Percentiles rank a stretch among this genome's conserved stretches.
Evolutionary conservation across 2,888 invertebrate species (phyloP).

Genomic region (Entomobrya proxima): DNA sequence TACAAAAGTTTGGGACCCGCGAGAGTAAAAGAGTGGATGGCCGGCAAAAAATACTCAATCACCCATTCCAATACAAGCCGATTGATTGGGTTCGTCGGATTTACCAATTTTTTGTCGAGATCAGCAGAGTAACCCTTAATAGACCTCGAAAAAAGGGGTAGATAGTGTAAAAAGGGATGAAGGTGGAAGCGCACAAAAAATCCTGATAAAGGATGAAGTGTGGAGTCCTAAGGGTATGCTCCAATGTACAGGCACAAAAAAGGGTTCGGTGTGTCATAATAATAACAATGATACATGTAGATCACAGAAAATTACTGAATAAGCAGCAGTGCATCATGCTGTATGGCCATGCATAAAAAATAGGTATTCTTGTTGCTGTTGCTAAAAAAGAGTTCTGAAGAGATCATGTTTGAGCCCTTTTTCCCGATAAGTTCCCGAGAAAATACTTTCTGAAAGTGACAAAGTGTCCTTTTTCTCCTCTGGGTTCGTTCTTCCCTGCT

Average conservation of each 20-base stretch:
- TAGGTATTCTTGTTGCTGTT: conserved; percentile 17
- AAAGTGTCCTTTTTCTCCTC: conserved; percentile 52
- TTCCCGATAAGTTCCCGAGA: conserved; percentile 30
- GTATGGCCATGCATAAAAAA: conserved; percentile 54
- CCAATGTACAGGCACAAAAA: conserved; percentile 47
- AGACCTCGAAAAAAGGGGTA: conserved; percentile 70
- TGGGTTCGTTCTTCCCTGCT: not conserved
- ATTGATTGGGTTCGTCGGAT: conserved; percentile 67
- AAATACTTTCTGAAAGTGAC: conserved; percentile 43
- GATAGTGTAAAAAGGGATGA: conserved; percentile 44
- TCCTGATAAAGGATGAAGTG: conserved; percentile 59
- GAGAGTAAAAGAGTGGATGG: not conserved
- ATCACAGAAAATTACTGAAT: conserved; percentile 39
- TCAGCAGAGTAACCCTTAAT: conserved; percentile 69
- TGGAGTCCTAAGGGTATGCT: conserved; percentile 61
- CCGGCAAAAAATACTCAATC: conserved; percentile 61
- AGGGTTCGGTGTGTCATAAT: conserved; percentile 38
- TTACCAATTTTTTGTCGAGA: conserved; percentile 64
- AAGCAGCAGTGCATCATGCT: not conserved
- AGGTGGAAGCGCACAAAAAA: conserved; percentile 44
- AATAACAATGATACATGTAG: conserved; percentile 55
- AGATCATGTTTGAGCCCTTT: conserved; percentile 37
- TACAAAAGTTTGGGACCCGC: not conserved
- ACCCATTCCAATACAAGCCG: conserved; percentile 67
- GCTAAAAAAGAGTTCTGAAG: conserved; percentile 12